Conservation (phyloP, 1,140 invertebrate genomes). For the Neodiprion fabricii region DNA sequence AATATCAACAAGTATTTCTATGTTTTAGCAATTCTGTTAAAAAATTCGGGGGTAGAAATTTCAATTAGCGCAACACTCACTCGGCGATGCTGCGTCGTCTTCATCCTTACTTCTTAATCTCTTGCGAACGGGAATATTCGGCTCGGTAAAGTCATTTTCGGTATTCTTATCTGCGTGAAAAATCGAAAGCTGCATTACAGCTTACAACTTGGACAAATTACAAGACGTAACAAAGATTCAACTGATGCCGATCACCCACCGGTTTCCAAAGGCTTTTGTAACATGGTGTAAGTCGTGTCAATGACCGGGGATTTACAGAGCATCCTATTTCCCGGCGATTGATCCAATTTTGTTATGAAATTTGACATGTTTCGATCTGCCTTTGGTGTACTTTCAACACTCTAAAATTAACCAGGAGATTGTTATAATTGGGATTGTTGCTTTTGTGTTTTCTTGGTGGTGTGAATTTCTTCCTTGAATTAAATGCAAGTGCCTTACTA, state of each 20-base stretch:
- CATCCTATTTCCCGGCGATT: constrained; percentile 42
- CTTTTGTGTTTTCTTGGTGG: too few relatives aligned
- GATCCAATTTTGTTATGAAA: constrained; percentile 49
- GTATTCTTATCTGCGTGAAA: constrained; percentile 15
- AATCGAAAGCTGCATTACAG: not conserved
- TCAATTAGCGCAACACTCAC: constrained; percentile 44
- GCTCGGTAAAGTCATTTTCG: constrained; percentile 43
- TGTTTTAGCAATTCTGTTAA: not conserved
- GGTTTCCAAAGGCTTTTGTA: constrained; percentile 31
- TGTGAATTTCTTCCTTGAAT: too few relatives aligned
- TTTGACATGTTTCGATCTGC: constrained; percentile 32
- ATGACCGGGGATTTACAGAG: constrained; percentile 27
- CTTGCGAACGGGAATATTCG: constrained; percentile 47
- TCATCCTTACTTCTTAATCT: constrained; percentile 54
- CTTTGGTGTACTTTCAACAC: constrained; percentile 18
- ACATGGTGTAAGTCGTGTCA: constrained; percentile 28
- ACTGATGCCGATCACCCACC: constrained; percentile 24
- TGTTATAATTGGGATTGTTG: too few relatives aligned
- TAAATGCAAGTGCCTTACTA: constrained; percentile 19
- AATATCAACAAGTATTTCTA: too few relatives aligned
- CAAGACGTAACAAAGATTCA: not conserved
- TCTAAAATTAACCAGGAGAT: not conserved
- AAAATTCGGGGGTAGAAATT: not conserved
- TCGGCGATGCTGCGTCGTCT: constrained; percentile 55
- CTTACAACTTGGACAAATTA: not conserved